Evolutionary conservation across 1,140 invertebrate genomes (phyloP).

Genomic region (Venustaconcha ellipsiformis): DNA sequence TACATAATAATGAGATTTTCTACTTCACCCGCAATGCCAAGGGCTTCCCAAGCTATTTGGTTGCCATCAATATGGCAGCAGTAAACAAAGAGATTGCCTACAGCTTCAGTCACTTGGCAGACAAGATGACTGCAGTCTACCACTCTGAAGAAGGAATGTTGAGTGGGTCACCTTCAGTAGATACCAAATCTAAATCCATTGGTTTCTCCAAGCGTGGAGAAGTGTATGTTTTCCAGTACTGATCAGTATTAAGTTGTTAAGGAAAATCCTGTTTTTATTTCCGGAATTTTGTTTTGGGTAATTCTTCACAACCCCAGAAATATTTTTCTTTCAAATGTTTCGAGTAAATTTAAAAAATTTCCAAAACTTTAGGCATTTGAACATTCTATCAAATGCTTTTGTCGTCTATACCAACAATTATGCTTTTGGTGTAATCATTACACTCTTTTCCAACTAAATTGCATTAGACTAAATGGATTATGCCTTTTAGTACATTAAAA

Average conservation of each 20-base stretch:
- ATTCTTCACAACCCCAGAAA: too few species aligned
- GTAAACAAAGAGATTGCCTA: constrained; percentile 20
- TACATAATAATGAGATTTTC: constrained; percentile 47
- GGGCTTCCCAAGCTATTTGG: constrained; percentile 60
- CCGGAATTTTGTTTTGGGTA: too few species aligned
- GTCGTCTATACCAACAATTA: too few species aligned
- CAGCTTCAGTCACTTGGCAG: constrained; percentile 10
- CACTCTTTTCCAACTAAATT: too few species aligned
- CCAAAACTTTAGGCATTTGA: too few species aligned
- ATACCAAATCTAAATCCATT: constrained; percentile 13
- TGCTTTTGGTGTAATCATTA: too few species aligned
- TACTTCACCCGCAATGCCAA: constrained; percentile 59
- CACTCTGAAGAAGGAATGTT: constrained; percentile 32
- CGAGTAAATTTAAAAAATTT: too few species aligned
- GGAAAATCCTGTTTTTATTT: too few species aligned
- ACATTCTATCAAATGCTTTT: too few species aligned
- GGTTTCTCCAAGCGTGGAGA: constrained; percentile 25
- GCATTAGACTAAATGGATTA: too few species aligned
- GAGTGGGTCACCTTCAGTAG: neutral
- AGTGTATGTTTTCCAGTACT: constrained; percentile 26
- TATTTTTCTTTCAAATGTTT: too few species aligned
- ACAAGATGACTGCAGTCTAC: constrained; percentile 40
- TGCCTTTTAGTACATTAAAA: too few species aligned
- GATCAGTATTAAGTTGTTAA: neutral
- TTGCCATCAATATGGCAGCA: constrained; percentile 59